phyloP scores from a whole-genome alignment of 23 tunicate species.

The Ascidia mentula region DNA sequence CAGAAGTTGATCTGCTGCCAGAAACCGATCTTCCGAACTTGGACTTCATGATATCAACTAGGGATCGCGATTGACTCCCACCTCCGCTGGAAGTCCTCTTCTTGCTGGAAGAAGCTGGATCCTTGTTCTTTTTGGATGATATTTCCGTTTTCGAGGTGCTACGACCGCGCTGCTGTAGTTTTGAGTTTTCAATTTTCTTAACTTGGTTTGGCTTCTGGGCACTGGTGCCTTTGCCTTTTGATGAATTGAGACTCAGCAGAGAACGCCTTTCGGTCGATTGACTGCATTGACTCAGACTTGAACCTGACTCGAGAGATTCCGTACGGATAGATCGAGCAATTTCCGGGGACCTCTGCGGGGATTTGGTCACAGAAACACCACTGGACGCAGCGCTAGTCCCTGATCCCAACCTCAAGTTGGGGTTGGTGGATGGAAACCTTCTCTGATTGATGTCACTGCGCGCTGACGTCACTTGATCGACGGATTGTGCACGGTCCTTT shows the following conservation, averaged over 20 bases:
- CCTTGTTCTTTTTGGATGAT: neutral
- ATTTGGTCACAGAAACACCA: neutral
- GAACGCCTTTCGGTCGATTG: neutral
- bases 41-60: conserved; percentile 64
- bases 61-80: conserved; percentile 23
- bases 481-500: neutral
- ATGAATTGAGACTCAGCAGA: neutral
- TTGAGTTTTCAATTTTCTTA: neutral
- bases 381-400: neutral
- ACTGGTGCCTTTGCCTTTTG: neutral
- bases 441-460: conserved; percentile 14
- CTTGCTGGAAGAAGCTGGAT: neutral
- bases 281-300: neutral
- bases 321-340: neutral
- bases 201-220: neutral
- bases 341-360: neutral
- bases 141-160: neutral
- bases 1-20: conserved; percentile 25
- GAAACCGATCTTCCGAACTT: conserved; percentile 46
- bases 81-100: conserved; percentile 20
- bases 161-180: neutral
- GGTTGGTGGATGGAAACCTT: conserved; percentile 47
- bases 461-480: neutral
- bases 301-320: neutral
- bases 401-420: conserved; percentile 2